Percentiles rank a stretch among this genome's conserved stretches.
Evolutionary conservation across 2,888 invertebrate genomes (phyloP).

Genomic region (Nemoura dubitans): DNA sequence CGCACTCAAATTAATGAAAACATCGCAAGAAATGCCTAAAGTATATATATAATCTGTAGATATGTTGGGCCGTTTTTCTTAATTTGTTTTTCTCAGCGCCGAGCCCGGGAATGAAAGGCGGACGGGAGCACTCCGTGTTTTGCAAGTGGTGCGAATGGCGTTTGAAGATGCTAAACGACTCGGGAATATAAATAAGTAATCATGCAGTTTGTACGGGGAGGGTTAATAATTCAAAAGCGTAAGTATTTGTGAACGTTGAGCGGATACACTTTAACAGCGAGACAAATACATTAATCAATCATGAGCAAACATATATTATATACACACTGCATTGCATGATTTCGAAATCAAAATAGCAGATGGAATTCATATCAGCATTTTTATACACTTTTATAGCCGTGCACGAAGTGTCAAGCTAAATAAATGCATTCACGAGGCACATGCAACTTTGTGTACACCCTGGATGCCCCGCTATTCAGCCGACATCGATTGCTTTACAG

Average conservation of each 20-base stretch:
- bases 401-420: neutral
- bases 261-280: neutral
- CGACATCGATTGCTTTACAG: too few species aligned
- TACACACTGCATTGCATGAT: too few species aligned
- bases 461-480: too few species aligned
- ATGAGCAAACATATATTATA: neutral
- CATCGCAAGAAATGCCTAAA: neutral
- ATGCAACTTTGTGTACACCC: too few species aligned
- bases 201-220: neutral
- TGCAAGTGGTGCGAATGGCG: neutral
- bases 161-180: neutral
- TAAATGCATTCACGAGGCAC: neutral
- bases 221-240: neutral
- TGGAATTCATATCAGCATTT: neutral
- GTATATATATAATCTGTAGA: neutral
- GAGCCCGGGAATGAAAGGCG: neutral
- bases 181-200: neutral
- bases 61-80: conserved; percentile 7
- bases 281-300: neutral
- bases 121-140: neutral
- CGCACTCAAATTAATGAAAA: conserved; percentile 5
- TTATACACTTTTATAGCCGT: neutral
- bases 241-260: neutral
- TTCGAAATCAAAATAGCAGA: neutral
- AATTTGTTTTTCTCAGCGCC: neutral